Evolutionary conservation across 2,113 vertebrate genomes (phyloP).

Genomic region (Entosphenus tridentatus): DNA sequence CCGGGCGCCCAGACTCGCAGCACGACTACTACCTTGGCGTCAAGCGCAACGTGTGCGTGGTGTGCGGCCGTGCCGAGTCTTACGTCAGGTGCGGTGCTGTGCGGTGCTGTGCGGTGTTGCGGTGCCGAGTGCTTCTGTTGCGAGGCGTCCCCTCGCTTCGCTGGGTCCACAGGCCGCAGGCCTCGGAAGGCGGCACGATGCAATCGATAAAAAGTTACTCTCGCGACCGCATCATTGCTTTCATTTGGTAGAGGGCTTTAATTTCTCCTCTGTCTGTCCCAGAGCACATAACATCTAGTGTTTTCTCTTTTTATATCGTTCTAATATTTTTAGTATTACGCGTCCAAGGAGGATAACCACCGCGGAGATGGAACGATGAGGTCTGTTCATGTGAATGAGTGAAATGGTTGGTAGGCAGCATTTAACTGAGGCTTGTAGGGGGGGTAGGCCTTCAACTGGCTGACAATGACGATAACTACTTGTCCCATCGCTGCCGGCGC

Average conservation of each 20-base stretch:
- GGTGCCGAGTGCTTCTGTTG: neutral
- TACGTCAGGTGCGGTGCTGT: constrained; percentile 54
- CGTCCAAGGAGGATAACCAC: too few relatives aligned
- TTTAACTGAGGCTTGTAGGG: neutral
- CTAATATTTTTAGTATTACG: too few relatives aligned
- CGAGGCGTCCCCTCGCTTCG: neutral
- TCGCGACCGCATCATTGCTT: too few relatives aligned
- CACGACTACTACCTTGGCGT: constrained; percentile 79
- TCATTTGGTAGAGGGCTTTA: too few relatives aligned
- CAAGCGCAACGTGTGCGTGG: constrained; percentile 85
- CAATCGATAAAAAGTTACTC: neutral
- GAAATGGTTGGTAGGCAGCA: neutral
- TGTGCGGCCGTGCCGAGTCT: constrained; percentile 73
- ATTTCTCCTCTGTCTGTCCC: too few relatives aligned
- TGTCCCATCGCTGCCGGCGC: neutral
- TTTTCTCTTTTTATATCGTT: too few relatives aligned
- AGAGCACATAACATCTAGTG: too few relatives aligned
- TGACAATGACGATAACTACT: neutral
- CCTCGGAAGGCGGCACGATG: neutral
- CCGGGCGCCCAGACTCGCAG: constrained; percentile 70
- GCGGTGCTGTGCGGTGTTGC: neutral
- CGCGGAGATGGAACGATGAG: neutral
- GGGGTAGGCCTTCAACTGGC: neutral
- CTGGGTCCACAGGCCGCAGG: neutral
- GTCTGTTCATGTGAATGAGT: neutral